These are phyloP conservation scores for Passer montanus DNA, from an alignment of 2,113 vertebrate species.

Conservation along the genomic window DNA sequence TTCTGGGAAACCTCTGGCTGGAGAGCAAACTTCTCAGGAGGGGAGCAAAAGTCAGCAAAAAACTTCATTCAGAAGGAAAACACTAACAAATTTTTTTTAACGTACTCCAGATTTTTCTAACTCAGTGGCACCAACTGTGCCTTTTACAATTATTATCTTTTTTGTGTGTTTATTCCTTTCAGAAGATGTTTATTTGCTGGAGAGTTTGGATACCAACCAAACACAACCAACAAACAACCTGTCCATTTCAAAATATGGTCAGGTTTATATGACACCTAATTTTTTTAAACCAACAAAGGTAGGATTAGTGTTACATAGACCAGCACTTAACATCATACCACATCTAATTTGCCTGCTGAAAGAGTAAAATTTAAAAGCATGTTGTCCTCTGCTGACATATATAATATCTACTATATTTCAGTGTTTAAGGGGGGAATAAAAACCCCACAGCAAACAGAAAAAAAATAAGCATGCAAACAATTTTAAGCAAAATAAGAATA, in stretches of 20 bases:
- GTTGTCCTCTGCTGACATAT: background rate
- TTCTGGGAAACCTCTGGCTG: conserved; percentile 63
- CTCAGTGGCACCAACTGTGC: background rate
- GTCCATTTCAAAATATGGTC: background rate
- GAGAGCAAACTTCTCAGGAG: conserved; percentile 21
- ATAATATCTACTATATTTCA: background rate
- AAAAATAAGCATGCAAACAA: background rate
- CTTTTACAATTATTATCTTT: background rate
- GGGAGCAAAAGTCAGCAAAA: conserved; percentile 10
- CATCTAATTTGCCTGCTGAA: background rate
- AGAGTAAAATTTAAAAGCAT: background rate
- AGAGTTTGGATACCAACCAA: background rate
- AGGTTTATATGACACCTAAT: background rate
- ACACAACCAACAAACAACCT: background rate
- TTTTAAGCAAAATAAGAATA: background rate
- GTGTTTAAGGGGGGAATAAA: background rate
- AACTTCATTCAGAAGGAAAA: conserved; percentile 52
- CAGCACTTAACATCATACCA: background rate
- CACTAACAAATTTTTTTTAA: conserved; percentile 6
- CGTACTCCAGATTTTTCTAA: conserved; percentile 11
- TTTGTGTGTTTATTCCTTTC: background rate
- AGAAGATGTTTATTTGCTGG: background rate
- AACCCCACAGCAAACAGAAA: background rate
- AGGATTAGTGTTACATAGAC: background rate
- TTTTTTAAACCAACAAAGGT: background rate